These are phyloP conservation scores for Meandrusa payeni DNA, from an alignment of 2,888 invertebrate species.

Conservation along the genomic window DNA sequence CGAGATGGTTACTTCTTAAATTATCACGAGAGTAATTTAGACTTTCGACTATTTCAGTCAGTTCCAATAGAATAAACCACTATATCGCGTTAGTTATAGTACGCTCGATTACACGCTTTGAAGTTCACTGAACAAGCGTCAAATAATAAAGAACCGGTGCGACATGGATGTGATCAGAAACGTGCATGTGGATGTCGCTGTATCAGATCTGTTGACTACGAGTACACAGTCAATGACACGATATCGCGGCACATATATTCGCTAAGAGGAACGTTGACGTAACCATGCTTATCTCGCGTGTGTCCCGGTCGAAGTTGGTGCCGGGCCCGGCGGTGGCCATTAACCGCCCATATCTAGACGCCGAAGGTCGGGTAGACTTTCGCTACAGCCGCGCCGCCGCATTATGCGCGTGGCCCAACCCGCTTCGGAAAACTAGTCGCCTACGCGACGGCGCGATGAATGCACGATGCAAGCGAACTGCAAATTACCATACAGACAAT, in stretches of 20 bases:
- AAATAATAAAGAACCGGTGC: slow-evolving; percentile 28
- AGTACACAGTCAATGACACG: slow-evolving; percentile 28
- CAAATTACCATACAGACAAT: slow-evolving; percentile 62
- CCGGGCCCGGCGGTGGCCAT: slow-evolving; percentile 56
- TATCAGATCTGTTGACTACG: slow-evolving; percentile 26
- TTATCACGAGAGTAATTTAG: slow-evolving; percentile 43
- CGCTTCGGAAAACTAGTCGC: slow-evolving; percentile 69
- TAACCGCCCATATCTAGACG: slow-evolving; percentile 68
- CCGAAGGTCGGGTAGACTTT: slow-evolving; percentile 77
- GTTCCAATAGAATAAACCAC: slow-evolving; percentile 28
- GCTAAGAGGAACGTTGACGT: slow-evolving; percentile 30
- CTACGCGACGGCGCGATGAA: slow-evolving; percentile 56
- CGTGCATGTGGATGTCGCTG: slow-evolving; percentile 28
- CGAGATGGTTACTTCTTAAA: slow-evolving; percentile 49
- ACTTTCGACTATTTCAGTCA: slow-evolving; percentile 41
- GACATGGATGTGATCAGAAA: slow-evolving; percentile 31
- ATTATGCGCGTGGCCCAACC: slow-evolving; percentile 62
- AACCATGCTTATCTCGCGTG: slow-evolving; percentile 31
- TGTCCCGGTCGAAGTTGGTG: slow-evolving; percentile 47
- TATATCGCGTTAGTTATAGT: slow-evolving; percentile 20
- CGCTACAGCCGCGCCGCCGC: slow-evolving; percentile 55
- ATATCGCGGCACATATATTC: slow-evolving; percentile 34
- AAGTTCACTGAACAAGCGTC: slow-evolving; percentile 25
- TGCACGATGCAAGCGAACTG: slow-evolving; percentile 45
- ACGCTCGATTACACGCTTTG: slow-evolving; percentile 30